Conservation (phyloP, 2,888 invertebrate genomes). For the Plutella xylostella region DNA sequence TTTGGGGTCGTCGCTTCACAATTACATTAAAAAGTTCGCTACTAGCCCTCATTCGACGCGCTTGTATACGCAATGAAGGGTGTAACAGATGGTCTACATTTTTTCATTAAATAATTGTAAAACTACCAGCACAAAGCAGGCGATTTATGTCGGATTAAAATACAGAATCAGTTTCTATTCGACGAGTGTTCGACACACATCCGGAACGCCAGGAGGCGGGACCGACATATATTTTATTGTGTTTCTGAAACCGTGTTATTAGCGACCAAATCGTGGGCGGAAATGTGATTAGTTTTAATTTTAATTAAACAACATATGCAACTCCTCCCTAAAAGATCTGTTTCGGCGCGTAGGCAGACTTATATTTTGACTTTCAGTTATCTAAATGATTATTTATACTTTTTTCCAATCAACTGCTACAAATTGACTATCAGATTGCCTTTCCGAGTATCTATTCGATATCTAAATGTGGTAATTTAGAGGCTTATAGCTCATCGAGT, state of each 20-base stretch:
- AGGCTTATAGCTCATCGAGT: slow-evolving; percentile 41
- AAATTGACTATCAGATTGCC: slow-evolving; percentile 17
- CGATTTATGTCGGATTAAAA: slow-evolving; percentile 65
- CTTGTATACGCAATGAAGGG: slow-evolving; percentile 58
- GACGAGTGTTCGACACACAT: slow-evolving; percentile 53
- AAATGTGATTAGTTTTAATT: slow-evolving; percentile 11
- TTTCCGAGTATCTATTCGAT: slow-evolving; percentile 37
- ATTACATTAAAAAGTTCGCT: slow-evolving; percentile 65
- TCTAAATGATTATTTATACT: neutral
- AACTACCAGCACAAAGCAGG: slow-evolving; percentile 46
- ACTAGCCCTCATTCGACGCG: slow-evolving; percentile 50
- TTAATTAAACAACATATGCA: slow-evolving; percentile 12
- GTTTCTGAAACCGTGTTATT: slow-evolving; percentile 37
- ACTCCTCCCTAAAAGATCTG: neutral
- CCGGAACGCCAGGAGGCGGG: slow-evolving; percentile 56
- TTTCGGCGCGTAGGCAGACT: neutral
- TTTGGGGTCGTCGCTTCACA: slow-evolving; percentile 57
- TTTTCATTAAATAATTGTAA: slow-evolving; percentile 59
- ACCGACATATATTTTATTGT: slow-evolving; percentile 48
- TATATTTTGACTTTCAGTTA: neutral
- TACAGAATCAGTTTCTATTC: slow-evolving; percentile 52
- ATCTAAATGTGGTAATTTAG: slow-evolving; percentile 54
- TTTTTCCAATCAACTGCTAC: neutral
- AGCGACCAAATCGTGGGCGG: slow-evolving; percentile 19
- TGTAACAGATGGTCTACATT: slow-evolving; percentile 66